These are phyloP conservation scores for Macropus fuliginosus DNA, from an alignment of 2,797 vertebrate species.

Conservation along the genomic window DNA sequence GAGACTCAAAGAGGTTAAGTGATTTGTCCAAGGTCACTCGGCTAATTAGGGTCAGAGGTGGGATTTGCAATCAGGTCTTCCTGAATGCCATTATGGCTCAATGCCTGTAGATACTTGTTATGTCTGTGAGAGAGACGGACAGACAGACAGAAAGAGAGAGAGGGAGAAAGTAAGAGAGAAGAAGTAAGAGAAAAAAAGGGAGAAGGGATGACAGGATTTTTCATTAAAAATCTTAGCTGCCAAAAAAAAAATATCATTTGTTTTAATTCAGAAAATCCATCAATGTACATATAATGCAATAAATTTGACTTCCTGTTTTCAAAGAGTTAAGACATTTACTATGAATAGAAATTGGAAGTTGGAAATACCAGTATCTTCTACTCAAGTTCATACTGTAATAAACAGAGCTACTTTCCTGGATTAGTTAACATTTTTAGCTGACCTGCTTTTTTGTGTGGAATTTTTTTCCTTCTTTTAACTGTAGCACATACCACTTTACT, in stretches of 20 bases:
- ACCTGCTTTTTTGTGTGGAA: neutral
- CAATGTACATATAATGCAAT: neutral
- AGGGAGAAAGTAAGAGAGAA: neutral
- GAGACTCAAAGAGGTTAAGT: neutral
- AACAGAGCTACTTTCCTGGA: neutral
- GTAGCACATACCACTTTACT: neutral
- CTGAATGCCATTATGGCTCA: neutral
- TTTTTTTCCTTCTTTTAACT: neutral
- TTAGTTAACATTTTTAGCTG: neutral
- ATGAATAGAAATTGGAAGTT: neutral
- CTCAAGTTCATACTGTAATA: neutral
- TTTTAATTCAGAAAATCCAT: neutral
- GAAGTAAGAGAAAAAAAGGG: too few species aligned
- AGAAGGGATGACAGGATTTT: neutral
- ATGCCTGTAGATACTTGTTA: neutral
- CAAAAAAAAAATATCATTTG: neutral
- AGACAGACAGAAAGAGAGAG: neutral
- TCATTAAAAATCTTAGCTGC: neutral
- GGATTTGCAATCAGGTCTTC: neutral
- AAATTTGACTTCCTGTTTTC: neutral
- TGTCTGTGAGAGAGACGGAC: too few species aligned
- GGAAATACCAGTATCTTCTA: neutral
- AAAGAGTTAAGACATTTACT: neutral
- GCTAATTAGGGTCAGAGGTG: neutral
- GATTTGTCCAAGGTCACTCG: neutral